A percentile compares a stretch with the other conserved stretches of the same genome.
These are phyloP conservation scores for Turritopsis rubra DNA, from an alignment of 30 jellyfish, hydroid and myxozoan species.

Conservation along the genomic window DNA sequence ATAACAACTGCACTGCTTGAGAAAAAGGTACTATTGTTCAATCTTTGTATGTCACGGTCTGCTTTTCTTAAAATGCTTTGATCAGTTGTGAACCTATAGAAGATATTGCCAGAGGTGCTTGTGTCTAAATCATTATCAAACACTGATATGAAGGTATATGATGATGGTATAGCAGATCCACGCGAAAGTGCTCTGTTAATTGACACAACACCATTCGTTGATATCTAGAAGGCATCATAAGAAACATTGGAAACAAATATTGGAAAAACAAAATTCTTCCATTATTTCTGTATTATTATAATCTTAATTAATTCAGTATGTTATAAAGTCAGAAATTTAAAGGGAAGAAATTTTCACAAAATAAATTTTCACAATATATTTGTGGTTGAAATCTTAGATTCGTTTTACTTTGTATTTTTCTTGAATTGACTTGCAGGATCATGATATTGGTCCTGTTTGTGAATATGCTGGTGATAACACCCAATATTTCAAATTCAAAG, in stretches of 20 bases:
- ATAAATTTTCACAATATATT: too few species aligned
- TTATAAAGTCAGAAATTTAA: too few species aligned
- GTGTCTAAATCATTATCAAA: not conserved
- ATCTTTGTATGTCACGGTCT: not conserved
- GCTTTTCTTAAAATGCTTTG: not conserved
- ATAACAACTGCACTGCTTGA: not conserved
- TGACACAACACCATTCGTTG: not conserved
- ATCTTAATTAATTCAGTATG: too few species aligned
- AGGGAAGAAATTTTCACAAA: too few species aligned
- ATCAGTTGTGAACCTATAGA: not conserved
- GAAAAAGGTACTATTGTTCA: not conserved
- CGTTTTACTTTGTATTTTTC: too few species aligned
- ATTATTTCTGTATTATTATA: too few species aligned
- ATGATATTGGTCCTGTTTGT: too few species aligned
- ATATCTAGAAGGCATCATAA: not conserved
- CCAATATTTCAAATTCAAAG: too few species aligned
- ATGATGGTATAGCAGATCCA: not conserved
- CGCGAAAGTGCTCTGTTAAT: not conserved
- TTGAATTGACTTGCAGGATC: too few species aligned
- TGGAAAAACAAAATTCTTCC: not conserved
- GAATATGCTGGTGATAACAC: too few species aligned
- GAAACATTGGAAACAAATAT: not conserved
- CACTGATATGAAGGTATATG: not conserved
- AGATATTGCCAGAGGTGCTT: not conserved
- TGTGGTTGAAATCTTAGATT: too few species aligned